phyloP scores from a whole-genome alignment of 2,797 vertebrate species.

The Sebastes miniatus region DNA sequence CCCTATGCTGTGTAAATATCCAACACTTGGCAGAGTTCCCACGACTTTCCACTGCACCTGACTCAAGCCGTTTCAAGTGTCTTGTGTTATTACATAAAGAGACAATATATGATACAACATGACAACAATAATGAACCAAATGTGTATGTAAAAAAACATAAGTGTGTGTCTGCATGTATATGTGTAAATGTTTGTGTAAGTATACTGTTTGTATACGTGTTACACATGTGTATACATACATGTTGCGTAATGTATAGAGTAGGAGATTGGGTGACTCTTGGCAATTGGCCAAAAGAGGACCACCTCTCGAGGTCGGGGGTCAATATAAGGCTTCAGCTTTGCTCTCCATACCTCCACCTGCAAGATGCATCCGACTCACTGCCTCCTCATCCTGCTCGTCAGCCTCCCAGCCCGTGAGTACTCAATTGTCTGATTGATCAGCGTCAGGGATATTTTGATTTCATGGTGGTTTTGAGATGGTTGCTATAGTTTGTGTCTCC shows the following conservation, averaged over 20 bases:
- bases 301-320: not conserved
- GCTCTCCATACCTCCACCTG: not conserved
- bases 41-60: constrained; percentile 20
- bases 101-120: not conserved
- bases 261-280: not conserved
- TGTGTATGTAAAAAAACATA: not conserved
- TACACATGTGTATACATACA: not conserved
- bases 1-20: constrained; percentile 52
- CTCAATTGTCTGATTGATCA: not conserved
- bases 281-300: constrained; percentile 15
- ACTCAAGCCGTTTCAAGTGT: not conserved
- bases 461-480: not conserved
- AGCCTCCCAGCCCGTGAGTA: constrained; percentile 40
- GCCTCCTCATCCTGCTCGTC: constrained; percentile 24
- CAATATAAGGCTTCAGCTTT: not conserved
- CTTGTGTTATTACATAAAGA: not conserved
- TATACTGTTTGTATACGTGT: not conserved
- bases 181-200: not conserved
- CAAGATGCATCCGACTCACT: constrained; percentile 31
- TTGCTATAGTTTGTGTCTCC: not conserved
- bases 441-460: not conserved
- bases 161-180: not conserved
- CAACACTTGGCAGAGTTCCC: constrained; percentile 45
- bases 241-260: not conserved
- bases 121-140: not conserved